These are phyloP conservation scores for Xestia rhomboidea DNA, from an alignment of 2,888 invertebrate genomes.

Conservation along the genomic window DNA sequence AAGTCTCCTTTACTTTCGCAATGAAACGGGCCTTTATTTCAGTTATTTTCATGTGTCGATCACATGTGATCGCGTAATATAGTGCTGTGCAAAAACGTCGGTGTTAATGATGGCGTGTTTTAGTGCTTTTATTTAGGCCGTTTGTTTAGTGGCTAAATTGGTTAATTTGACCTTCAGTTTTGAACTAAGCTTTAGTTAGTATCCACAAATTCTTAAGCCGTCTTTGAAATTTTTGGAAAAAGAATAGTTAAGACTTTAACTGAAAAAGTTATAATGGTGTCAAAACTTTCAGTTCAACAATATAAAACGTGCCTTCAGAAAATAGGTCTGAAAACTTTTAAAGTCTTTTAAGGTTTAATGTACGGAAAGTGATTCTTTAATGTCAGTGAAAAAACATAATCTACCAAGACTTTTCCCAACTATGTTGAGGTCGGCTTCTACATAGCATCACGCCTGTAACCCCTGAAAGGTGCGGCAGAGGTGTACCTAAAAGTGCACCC, in stretches of 20 bases:
- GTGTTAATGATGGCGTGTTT: conserved; percentile 19
- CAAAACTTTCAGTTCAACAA: conserved; percentile 4
- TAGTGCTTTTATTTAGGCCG: conserved; percentile 7
- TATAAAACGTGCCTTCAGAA: not conserved
- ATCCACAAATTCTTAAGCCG: not conserved
- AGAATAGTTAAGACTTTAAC: not conserved
- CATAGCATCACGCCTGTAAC: no score
- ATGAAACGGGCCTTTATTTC: not conserved
- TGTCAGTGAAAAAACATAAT: no score
- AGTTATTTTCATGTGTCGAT: conserved; percentile 29
- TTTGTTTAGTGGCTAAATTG: conserved; percentile 1
- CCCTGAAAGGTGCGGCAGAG: no score
- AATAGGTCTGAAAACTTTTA: not conserved
- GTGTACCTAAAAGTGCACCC: no score
- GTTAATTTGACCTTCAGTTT: conserved; percentile 14
- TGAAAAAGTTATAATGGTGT: conserved; percentile 1
- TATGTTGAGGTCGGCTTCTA: no score
- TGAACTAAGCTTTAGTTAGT: not conserved
- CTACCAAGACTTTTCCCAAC: no score
- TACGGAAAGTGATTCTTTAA: not conserved
- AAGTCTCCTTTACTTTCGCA: no score
- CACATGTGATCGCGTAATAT: conserved; percentile 8
- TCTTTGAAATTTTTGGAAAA: not conserved
- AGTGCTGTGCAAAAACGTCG: not conserved
- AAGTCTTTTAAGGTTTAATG: not conserved